Conservation (phyloP, 2,113 vertebrate species). For the Colossoma macropomum region DNA sequence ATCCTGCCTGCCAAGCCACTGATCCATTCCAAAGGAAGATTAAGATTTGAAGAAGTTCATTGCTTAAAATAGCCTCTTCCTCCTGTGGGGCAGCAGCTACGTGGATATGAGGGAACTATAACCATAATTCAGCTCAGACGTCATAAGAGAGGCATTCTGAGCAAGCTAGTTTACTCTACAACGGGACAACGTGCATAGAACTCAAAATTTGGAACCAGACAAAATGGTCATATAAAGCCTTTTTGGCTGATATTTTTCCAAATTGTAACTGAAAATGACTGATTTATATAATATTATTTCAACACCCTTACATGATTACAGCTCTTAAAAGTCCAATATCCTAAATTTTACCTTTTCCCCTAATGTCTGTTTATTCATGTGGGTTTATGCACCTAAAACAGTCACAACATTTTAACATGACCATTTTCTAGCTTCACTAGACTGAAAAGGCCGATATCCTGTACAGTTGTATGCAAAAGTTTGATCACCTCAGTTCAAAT, state of each 20-base stretch:
- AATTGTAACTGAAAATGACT: too few species aligned
- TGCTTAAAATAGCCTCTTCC: conserved; percentile 42
- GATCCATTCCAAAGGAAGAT: conserved; percentile 24
- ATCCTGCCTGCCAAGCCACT: conserved; percentile 22
- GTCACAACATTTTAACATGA: too few species aligned
- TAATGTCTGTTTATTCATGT: too few species aligned
- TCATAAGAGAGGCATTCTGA: background rate
- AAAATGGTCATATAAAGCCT: too few species aligned
- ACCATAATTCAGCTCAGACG: background rate
- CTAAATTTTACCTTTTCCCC: too few species aligned
- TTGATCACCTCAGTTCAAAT: too few species aligned
- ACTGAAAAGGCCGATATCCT: too few species aligned
- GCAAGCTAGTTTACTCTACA: background rate
- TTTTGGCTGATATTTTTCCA: too few species aligned
- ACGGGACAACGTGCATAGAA: background rate
- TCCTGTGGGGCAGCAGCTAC: conserved; percentile 18
- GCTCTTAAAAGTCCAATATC: background rate
- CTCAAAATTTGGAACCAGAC: background rate
- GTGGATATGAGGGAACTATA: conserved; percentile 30
- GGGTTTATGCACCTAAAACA: too few species aligned
- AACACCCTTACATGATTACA: background rate
- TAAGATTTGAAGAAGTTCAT: conserved; percentile 42
- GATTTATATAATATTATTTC: background rate
- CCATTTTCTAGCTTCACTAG: too few species aligned
- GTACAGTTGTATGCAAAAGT: too few species aligned